Evolutionary conservation across 2,888 invertebrate genomes (phyloP), one percentile per base, ranked within the genome.

Genomic region (Cerastis leucographa): DNA sequence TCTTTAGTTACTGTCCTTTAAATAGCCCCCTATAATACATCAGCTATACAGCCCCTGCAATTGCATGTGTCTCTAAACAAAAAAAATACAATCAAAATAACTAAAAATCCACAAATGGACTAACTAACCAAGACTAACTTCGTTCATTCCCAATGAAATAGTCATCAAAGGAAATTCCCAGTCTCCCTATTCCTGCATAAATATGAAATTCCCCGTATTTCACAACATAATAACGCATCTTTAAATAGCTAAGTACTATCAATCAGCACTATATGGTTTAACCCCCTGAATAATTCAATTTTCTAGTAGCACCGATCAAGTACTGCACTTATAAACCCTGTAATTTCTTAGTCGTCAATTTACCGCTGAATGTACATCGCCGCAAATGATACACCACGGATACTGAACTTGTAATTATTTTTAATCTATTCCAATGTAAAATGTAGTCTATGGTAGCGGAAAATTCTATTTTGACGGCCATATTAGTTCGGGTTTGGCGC

Each of bases 341-440:
- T 88, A 87, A 88, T 88, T 88, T 87, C 86, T 84, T 73, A 74
- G 72, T 81, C 77, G 70, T 64, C 74, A 88, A 81, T 85, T 88
- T 87, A 25, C 83, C 62, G 51, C 68, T 75, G 78, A 82, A 78
- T 87, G 72, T 74, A 54, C 76, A 76, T 71, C 62, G 62, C 71
- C 66, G 65, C 71, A 79, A 80, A 87, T 88, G 65, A 88, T 76
- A 88, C 68, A 74, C 17, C 62, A 64, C 74, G 64, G 61, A 25
- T 73, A 69, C 35, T 76, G 71, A 85, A 88, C 87, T 81, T 35
- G 77, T 85, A 69, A 88, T 87, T 87, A 88, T 87, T 80, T 81
- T 78, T 83, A 88, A 88, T 81, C 81, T 85, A 85, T 88, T 85
- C 74, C 64, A 75, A 78, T 80, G 77, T 88, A 87, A 87, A 81